Base-by-base conservation (phyloP, 2,888 invertebrate genomes). In the Brenthis hecate region DNA sequence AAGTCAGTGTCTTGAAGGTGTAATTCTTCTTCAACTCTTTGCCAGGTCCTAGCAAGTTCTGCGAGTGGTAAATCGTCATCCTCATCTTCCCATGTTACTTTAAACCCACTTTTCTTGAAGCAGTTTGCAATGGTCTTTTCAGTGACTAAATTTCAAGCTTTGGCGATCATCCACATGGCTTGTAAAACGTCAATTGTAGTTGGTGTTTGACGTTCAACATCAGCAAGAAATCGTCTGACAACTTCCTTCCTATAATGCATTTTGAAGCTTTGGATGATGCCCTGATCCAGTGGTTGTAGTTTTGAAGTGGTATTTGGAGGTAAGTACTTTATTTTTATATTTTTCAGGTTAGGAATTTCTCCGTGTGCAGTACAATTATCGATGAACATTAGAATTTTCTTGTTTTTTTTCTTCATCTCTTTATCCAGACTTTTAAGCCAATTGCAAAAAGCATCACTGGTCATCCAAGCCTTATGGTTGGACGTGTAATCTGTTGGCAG, bases 241-340 rank as follows among this genome's bases (percentile, higher is more conserved):
- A n/a, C n/a, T n/a, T n/a, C n/a, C n/a, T n/a, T n/a, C n/a, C n/a
- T n/a, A n/a, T n/a, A n/a, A n/a, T n/a, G n/a, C n/a, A n/a, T n/a
- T n/a, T n/a, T n/a, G n/a, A n/a, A n/a, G n/a, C n/a, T n/a, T n/a
- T n/a, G n/a, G n/a, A n/a, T n/a, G n/a, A n/a, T n/a, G n/a, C n/a
- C n/a, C n/a, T n/a, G n/a, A n/a, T n/a, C n/a, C n/a, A n/a, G n/a
- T 67, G 72, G 74, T 66, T 73, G 73, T 57, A 75, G 69, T 74
- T 72, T 70, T 53, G 61, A 70, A 66, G 74, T 72, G 72, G 71
- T 72, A 70, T 75, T 73, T 65, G 72, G 57, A 69, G 72, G 73
- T 23, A 72, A 73, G 65, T 71, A 74, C 68, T 72, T 71, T 66
- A 73, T 72, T 76, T 74, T 74, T 72, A 74, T 70, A 67, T 74